These are phyloP conservation scores for Beroe ovata DNA, from an alignment of 37 sponge, comb jelly and placozoan genomes.

Conservation along the genomic window DNA sequence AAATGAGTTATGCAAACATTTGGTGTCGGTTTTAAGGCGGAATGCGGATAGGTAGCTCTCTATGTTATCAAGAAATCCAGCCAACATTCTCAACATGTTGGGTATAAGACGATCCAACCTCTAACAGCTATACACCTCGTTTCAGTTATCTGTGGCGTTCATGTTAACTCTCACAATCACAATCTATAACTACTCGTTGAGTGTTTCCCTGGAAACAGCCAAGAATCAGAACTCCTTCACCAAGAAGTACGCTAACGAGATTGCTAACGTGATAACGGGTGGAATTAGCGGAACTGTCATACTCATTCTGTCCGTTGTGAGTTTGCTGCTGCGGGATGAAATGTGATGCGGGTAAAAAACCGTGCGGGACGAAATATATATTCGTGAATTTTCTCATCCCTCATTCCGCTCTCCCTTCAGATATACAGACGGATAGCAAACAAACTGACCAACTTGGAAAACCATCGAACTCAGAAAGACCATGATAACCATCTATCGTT, in stretches of 20 bases:
- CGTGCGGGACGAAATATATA: background rate
- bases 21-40: no score
- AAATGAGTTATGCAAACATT: no score
- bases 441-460: slow-evolving; percentile 33
- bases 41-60: no score
- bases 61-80: background rate
- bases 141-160: background rate
- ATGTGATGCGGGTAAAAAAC: background rate
- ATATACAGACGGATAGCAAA: slow-evolving; percentile 42
- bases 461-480: slow-evolving; percentile 52
- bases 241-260: slow-evolving; percentile 41
- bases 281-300: slow-evolving; percentile 20
- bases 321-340: no score
- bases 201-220: background rate
- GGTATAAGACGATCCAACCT: no score
- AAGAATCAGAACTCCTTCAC: slow-evolving; percentile 34
- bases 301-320: slow-evolving; percentile 7
- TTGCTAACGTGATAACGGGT: slow-evolving; percentile 16
- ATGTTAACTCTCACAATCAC: slow-evolving; percentile 44
- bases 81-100: background rate
- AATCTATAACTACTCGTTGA: slow-evolving; percentile 51
- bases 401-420: background rate
- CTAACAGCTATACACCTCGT: no score
- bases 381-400: no score
- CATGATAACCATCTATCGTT: slow-evolving; percentile 54